Conservation (phyloP, 2,113 vertebrate species). For the Nanger granti region DNA sequence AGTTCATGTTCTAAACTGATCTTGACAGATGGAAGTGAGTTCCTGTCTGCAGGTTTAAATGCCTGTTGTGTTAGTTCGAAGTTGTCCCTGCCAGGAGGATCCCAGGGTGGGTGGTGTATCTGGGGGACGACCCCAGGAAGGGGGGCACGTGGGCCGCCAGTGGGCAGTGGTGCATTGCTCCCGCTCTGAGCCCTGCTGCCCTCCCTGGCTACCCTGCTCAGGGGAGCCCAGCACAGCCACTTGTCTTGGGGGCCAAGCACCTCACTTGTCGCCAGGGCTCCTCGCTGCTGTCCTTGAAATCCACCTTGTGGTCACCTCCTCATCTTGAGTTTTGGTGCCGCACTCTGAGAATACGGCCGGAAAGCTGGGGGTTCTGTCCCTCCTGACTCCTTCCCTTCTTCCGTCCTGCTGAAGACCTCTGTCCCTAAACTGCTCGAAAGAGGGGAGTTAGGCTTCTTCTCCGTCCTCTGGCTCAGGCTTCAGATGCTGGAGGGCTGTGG, state of each 20-base stretch:
- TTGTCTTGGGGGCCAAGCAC: accelerated
- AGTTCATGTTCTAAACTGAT: not conserved
- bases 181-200: accelerated
- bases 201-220: not conserved
- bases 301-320: not conserved
- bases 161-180: accelerated
- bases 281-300: not conserved
- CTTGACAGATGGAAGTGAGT: not conserved
- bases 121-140: not conserved
- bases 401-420: not conserved
- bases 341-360: accelerated
- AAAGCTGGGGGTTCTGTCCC: not conserved
- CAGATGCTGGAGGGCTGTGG: not conserved
- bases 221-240: not conserved
- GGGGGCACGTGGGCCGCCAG: not conserved
- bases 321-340: not conserved
- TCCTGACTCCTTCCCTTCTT: not conserved
- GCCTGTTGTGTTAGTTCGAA: not conserved
- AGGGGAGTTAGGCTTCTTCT: not conserved
- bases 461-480: not conserved
- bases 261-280: not conserved
- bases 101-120: not conserved
- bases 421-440: not conserved
- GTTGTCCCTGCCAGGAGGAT: not conserved
- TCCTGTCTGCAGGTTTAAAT: not conserved